Percentiles rank a stretch among this genome's conserved stretches.
These are phyloP conservation scores for Lordiphosa clarofinis DNA, from an alignment of 1,140 invertebrate genomes.

Conservation along the genomic window DNA sequence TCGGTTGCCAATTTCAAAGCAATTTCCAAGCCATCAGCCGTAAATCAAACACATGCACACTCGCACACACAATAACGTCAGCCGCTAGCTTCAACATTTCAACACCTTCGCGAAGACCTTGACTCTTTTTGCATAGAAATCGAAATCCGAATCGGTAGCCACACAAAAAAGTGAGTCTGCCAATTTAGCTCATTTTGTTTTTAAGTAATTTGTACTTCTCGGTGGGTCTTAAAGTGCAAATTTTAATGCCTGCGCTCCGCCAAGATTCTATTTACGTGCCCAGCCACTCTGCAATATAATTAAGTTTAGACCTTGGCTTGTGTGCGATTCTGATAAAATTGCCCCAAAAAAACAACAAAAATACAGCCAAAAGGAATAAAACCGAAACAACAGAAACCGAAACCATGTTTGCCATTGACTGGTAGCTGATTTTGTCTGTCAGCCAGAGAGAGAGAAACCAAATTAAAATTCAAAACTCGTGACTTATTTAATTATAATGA, in stretches of 20 bases:
- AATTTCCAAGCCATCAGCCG: conserved; percentile 69
- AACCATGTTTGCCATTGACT: conserved; percentile 53
- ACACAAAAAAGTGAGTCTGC: conserved; percentile 53
- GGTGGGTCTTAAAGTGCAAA: conserved; percentile 70
- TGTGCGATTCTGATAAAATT: conserved; percentile 75
- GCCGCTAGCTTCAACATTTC: conserved; percentile 59
- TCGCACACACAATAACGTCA: conserved; percentile 11
- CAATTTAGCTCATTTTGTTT: conserved; percentile 76
- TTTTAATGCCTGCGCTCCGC: conserved; percentile 58
- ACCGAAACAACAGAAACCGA: conserved; percentile 24
- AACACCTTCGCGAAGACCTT: conserved; percentile 75
- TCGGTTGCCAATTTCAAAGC: conserved; percentile 64
- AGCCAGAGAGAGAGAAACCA: conserved; percentile 47
- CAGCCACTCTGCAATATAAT: conserved; percentile 67
- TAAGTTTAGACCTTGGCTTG: conserved; percentile 77
- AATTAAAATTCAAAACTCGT: conserved; percentile 79
- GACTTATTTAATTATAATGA: conserved; percentile 79
- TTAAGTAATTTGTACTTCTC: conserved; percentile 66
- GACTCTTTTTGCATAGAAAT: conserved; percentile 54
- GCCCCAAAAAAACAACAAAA: conserved; percentile 42
- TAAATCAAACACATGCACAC: conserved; percentile 62
- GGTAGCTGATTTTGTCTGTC: conserved; percentile 67
- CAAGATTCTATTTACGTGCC: conserved; percentile 49
- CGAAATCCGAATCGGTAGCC: conserved; percentile 69
- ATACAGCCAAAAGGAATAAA: conserved; percentile 20